Base-by-base conservation (phyloP, 1,140 invertebrate genomes). In the Brachionus rotundiformis region DNA sequence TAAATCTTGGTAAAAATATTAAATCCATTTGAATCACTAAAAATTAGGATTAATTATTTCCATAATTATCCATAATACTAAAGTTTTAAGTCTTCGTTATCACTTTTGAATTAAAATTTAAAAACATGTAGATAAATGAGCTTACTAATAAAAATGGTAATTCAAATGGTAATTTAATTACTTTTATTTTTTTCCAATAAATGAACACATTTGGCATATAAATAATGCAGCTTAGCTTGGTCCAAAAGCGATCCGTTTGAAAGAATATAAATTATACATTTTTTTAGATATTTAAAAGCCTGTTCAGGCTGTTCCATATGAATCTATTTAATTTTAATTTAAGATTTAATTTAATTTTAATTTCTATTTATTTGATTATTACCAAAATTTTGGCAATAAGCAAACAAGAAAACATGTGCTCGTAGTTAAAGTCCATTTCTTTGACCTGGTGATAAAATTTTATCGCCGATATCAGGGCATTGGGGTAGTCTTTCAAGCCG, bases 301-400 rank as follows among this genome's bases (percentile, higher is more conserved):
- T 79, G 76, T 23, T 79, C 76, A 19, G 76, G 29, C 11, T 79
- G 76, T 79, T 79, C 76, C 76, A 79, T 79, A n/a, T 59, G 47
- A 59, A 79, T 77, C 73, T 77, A 39, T n/a, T 13, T 13, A 31
- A 31, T 39, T 75, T 44, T 1, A 39, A 41, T 25, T 75, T 75
- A 11, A 29, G 11, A 25, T 3, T 0, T 59, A 0, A 10, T n/a
- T n/a, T n/a, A 19, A 59, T 2, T 59, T 41, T 11, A 41, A 13
- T 41, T 11, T 41, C n/a, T 49, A 23, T 49, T 49, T 49, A 7
- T 25, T 54, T 23, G n/a, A n/a, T n/a, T n/a, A n/a, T 44, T 39
- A 77, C 47, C 44, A 79, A 41, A 59, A 79, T 79, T 79, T 79
- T 79, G 13, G 76, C 76, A 11, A 79, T 63, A 31, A 63, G 10